phyloP scores from a whole-genome alignment of 1,140 invertebrate species.

The Lepidurus couesii region DNA sequence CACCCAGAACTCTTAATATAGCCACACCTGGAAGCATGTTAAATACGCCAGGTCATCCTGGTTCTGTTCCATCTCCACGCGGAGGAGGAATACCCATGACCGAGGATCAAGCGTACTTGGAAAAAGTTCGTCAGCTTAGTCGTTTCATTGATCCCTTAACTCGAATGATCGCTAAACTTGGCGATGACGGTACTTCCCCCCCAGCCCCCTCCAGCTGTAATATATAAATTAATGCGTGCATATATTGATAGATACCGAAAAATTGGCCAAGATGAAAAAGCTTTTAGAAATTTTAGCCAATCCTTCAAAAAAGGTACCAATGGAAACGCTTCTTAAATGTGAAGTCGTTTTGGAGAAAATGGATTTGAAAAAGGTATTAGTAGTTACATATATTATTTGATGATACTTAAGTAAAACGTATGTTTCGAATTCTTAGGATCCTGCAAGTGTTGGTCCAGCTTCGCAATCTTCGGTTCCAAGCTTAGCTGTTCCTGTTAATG shows the following conservation, averaged over 20 bases:
- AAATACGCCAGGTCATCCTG: constrained; percentile 67
- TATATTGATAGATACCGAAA: constrained; percentile 63
- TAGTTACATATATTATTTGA: neutral
- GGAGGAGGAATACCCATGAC: constrained; percentile 28
- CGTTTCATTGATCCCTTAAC: constrained; percentile 86
- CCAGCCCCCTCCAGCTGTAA: neutral
- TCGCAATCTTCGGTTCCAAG: constrained; percentile 31
- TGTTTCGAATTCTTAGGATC: neutral
- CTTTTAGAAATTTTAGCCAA: constrained; percentile 83
- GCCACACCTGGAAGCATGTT: constrained; percentile 50
- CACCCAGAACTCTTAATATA: constrained; percentile 12
- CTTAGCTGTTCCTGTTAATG: constrained; percentile 29
- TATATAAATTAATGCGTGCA: constrained; percentile 32
- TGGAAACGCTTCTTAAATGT: constrained; percentile 85
- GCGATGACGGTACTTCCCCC: constrained; percentile 61
- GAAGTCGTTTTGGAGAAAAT: constrained; percentile 83
- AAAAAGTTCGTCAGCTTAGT: constrained; percentile 77
- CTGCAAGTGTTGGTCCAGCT: constrained; percentile 30
- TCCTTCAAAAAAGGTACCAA: constrained; percentile 74
- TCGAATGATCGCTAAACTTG: constrained; percentile 76
- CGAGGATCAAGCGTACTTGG: constrained; percentile 82
- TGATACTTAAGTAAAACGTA: neutral
- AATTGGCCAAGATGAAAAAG: constrained; percentile 85
- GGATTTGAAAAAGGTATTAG: constrained; percentile 60
- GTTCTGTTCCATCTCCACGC: constrained; percentile 50